Conservation (phyloP, 2,888 invertebrate species). For the Antitype chi region DNA sequence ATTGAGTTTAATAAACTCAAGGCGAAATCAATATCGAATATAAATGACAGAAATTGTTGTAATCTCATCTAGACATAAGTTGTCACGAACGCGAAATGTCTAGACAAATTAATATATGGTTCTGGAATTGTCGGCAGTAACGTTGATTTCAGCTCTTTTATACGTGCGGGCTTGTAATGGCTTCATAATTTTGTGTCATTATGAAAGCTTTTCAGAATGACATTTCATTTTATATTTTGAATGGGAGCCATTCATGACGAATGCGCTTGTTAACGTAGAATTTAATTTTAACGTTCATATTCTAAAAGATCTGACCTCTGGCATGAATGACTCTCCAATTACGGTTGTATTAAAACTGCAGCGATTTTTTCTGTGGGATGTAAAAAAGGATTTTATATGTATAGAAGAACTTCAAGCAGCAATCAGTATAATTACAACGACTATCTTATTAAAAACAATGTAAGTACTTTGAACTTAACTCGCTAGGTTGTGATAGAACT, state of each 20-base stretch:
- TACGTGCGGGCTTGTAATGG: conserved; percentile 44
- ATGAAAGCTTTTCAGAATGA: conserved; percentile 48
- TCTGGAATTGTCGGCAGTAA: conserved; percentile 41
- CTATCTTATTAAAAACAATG: conserved; percentile 12
- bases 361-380: conserved; percentile 17
- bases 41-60: conserved; percentile 57
- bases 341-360: conserved; percentile 45
- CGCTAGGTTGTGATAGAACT: not conserved
- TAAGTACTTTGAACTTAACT: not conserved
- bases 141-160: conserved; percentile 48
- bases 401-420: conserved; percentile 10
- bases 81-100: conserved; percentile 40
- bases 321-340: conserved; percentile 57
- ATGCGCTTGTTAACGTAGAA: conserved; percentile 55
- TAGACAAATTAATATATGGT: conserved; percentile 51
- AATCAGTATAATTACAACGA: conserved; percentile 31
- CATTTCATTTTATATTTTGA: conserved; percentile 58
- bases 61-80: conserved; percentile 53
- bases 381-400: conserved; percentile 18
- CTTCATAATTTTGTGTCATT: conserved; percentile 47
- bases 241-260: conserved; percentile 52
- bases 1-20: conserved; percentile 60
- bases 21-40: conserved; percentile 66
- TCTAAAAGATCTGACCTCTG: conserved; percentile 51
- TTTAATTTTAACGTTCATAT: conserved; percentile 57